Conservation (phyloP, 2,113 vertebrate genomes). For the Bubo bubo region DNA sequence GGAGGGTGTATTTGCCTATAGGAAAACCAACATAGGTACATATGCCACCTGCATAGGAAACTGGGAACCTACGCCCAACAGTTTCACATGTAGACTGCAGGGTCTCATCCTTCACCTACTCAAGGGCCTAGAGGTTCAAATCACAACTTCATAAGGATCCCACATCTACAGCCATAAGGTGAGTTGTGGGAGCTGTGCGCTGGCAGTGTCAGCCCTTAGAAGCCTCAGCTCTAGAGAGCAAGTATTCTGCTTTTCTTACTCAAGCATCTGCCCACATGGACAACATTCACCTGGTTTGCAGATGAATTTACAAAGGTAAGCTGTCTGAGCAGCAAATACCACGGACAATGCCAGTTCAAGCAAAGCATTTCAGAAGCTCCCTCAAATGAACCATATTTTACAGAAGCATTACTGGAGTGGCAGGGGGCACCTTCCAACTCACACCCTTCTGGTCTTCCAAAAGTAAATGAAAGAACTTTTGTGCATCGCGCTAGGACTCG, state of each 20-base stretch:
- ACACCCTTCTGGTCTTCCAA: not conserved
- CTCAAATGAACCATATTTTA: not conserved
- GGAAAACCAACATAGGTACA: not conserved
- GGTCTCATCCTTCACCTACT: not conserved
- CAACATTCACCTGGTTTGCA: not conserved
- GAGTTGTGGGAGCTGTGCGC: fast-evolving
- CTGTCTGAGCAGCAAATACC: not conserved
- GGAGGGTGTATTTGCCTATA: not conserved
- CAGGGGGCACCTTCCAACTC: not conserved
- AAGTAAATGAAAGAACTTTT: not conserved
- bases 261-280: not conserved
- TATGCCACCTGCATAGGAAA: fast-evolving
- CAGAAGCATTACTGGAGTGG: not conserved
- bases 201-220: not conserved
- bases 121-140: not conserved
- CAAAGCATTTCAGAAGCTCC: not conserved
- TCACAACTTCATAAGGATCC: not conserved
- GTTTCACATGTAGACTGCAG: fast-evolving
- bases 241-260: not conserved
- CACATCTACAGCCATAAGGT: not conserved
- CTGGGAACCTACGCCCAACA: not conserved
- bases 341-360: not conserved
- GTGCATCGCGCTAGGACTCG: not conserved
- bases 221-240: not conserved
- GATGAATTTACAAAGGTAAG: not conserved